Conservation (phyloP, 1,140 invertebrate species). For the Trialeurodes vaporariorum region DNA sequence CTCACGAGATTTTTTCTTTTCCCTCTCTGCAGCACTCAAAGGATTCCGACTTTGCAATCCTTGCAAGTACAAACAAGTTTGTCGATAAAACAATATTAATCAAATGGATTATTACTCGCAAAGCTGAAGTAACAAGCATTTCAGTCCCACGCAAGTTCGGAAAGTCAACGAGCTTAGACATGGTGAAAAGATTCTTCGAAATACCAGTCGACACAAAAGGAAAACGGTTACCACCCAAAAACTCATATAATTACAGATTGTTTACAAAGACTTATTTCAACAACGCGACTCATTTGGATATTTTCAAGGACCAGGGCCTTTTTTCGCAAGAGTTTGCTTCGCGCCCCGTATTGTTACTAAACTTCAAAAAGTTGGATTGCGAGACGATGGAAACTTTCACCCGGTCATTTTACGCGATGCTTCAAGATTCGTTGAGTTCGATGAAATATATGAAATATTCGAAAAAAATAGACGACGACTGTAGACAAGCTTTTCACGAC, state of each 20-base stretch:
- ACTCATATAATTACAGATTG: conserved; percentile 8
- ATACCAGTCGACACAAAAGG: conserved; percentile 4
- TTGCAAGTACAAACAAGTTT: conserved; percentile 7
- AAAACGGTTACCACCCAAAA: background rate
- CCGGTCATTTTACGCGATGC: background rate
- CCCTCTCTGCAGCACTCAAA: no score
- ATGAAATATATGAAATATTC: background rate
- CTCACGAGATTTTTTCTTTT: no score
- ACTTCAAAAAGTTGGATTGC: background rate
- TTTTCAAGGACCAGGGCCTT: background rate
- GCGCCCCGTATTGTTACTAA: background rate
- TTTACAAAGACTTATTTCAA: conserved; percentile 3
- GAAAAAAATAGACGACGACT: background rate
- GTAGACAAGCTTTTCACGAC: background rate
- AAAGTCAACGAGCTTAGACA: conserved; percentile 6
- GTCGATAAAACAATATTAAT: conserved; percentile 28
- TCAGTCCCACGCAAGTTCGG: conserved; percentile 27
- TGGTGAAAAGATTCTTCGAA: background rate
- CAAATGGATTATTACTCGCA: conserved; percentile 39
- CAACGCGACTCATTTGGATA: background rate
- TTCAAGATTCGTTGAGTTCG: background rate
- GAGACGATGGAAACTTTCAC: background rate
- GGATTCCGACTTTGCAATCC: background rate
- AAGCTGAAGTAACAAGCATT: conserved; percentile 35
- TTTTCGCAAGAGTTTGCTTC: background rate